Evolutionary conservation across 2,113 vertebrate genomes (phyloP).

Genomic region (Halcyon malimbica): DNA sequence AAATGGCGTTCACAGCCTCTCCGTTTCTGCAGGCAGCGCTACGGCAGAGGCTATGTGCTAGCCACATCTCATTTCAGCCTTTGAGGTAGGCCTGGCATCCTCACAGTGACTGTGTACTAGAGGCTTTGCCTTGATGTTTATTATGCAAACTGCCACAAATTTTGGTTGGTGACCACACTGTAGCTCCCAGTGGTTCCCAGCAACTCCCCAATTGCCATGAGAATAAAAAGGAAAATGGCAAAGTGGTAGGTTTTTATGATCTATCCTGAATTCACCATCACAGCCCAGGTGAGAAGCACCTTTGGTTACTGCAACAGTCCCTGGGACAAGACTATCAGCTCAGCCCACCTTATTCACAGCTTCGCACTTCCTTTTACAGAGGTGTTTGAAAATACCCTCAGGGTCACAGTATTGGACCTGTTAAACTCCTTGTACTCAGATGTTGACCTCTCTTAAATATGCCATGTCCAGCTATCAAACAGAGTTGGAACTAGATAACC

Average conservation of each 20-base stretch:
- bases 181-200: background rate
- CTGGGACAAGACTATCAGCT: background rate
- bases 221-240: background rate
- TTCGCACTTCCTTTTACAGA: background rate
- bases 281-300: background rate
- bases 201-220: background rate
- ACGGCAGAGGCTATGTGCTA: accelerated
- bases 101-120: background rate
- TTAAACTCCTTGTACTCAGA: background rate
- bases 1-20: background rate
- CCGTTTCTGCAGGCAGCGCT: background rate
- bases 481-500: background rate
- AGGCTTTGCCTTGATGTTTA: background rate
- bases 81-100: background rate
- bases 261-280: background rate
- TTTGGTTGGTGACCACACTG: background rate
- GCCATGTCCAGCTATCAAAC: background rate
- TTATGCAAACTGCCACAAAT: background rate
- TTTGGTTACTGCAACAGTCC: background rate
- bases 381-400: background rate
- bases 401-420: accelerated
- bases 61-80: background rate
- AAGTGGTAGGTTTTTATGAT: background rate
- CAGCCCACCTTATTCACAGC: background rate
- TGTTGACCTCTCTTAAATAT: background rate